These are phyloP conservation scores for Colletes collaris DNA, from an alignment of 2,888 invertebrate genomes.

Conservation along the genomic window DNA sequence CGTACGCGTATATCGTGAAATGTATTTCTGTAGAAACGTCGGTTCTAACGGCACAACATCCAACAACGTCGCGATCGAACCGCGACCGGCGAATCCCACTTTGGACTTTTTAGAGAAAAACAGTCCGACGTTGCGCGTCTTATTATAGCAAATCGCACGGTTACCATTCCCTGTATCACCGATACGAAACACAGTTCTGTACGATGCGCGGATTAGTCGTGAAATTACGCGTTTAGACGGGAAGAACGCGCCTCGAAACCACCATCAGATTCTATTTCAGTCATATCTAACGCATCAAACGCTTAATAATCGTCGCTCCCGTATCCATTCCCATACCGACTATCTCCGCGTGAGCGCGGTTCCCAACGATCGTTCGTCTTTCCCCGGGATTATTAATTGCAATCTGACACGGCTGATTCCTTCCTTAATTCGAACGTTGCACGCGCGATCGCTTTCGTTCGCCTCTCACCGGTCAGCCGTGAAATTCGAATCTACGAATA, in stretches of 20 bases:
- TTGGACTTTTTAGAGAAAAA: not conserved
- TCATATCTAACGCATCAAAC: conserved; percentile 4
- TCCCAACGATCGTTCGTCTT: conserved; percentile 3
- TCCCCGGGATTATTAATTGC: conserved; percentile 27
- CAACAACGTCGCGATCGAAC: conserved; percentile 9
- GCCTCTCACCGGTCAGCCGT: no score
- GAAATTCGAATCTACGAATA: no score
- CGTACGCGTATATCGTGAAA: conserved; percentile 20
- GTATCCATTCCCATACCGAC: conserved; percentile 9
- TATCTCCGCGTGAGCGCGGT: not conserved
- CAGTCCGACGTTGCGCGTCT: not conserved
- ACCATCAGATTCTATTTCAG: conserved; percentile 8
- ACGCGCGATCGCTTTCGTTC: conserved; percentile 14
- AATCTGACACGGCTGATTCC: conserved; percentile 18
- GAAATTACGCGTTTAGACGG: conserved; percentile 11
- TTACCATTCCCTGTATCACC: not conserved
- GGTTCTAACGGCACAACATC: not conserved
- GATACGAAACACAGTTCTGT: not conserved
- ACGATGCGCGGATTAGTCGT: not conserved
- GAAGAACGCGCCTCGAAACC: not conserved
- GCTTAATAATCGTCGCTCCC: conserved; percentile 16
- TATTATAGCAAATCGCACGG: not conserved
- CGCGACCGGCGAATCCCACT: not conserved
- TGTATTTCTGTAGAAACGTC: not conserved
- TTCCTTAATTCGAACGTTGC: not conserved